Percentiles rank a stretch among this genome's conserved stretches.
Conservation (phyloP, 2,113 vertebrate genomes). For the Ailurus styani region DNA sequence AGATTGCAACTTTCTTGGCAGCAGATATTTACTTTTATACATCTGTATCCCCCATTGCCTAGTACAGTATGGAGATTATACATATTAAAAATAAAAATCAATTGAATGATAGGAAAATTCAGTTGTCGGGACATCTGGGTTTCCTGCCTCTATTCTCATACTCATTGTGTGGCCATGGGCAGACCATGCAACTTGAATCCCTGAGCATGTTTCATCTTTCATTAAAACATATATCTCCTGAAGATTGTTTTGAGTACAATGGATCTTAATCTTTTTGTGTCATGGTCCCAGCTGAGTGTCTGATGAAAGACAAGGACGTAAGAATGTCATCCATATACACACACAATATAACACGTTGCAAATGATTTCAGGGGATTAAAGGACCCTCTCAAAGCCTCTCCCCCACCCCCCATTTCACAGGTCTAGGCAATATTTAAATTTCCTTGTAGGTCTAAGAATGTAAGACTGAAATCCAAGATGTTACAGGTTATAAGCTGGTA, state of each 20-base stretch:
- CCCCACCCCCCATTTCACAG: background rate
- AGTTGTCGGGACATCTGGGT: background rate
- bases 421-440: background rate
- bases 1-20: background rate
- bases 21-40: background rate
- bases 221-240: background rate
- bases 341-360: background rate
- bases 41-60: background rate
- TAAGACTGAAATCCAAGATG: conserved; percentile 39
- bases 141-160: background rate
- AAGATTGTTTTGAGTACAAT: background rate
- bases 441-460: background rate
- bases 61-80: background rate
- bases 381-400: background rate
- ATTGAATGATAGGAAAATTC: background rate
- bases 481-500: background rate
- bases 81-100: background rate
- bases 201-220: background rate
- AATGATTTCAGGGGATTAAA: background rate
- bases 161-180: background rate
- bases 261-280: background rate
- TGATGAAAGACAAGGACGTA: conserved; percentile 41
- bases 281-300: conserved; percentile 12
- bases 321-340: background rate
- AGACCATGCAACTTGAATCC: background rate